A percentile compares a stretch with the other conserved stretches of the same genome.
Evolutionary conservation across 1,140 invertebrate genomes (phyloP).

Genomic region (Pseudomyrmex flavicornis): DNA sequence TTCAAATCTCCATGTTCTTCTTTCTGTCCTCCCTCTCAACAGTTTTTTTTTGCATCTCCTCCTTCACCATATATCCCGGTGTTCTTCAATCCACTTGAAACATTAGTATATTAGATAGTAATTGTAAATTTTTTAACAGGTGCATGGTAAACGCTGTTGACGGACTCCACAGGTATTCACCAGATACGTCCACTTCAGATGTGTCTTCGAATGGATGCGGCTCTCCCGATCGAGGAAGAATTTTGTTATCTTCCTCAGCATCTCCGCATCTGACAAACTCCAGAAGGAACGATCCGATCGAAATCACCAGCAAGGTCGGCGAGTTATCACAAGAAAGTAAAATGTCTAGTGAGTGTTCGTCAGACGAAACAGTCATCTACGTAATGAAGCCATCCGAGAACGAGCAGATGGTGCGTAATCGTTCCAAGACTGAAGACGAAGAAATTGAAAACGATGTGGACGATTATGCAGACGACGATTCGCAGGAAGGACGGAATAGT

Average conservation of each 20-base stretch:
- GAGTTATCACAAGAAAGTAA: constrained; percentile 82
- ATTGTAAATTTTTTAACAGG: constrained; percentile 60
- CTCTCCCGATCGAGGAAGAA: constrained; percentile 80
- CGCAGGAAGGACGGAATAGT: constrained; percentile 70
- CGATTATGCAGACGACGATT: constrained; percentile 84
- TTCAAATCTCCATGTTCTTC: too few species aligned
- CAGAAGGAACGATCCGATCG: constrained; percentile 64
- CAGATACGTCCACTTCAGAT: constrained; percentile 77
- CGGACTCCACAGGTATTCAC: constrained; percentile 86
- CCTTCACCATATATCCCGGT: too few species aligned
- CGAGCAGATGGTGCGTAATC: constrained; percentile 49
- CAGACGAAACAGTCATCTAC: constrained; percentile 84
- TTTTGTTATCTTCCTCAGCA: constrained; percentile 50
- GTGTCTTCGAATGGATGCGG: constrained; percentile 80
- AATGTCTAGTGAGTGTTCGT: constrained; percentile 84
- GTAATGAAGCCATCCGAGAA: constrained; percentile 80
- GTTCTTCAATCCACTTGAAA: too few species aligned
- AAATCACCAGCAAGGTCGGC: constrained; percentile 76
- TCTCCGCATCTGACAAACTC: constrained; percentile 64
- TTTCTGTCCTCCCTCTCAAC: too few species aligned
- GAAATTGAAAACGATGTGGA: constrained; percentile 78
- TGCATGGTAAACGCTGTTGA: constrained; percentile 89
- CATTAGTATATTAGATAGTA: too few species aligned
- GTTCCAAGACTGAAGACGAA: constrained; percentile 78
- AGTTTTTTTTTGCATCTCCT: too few species aligned